These are phyloP conservation scores for Tipula lateralis DNA, from an alignment of 2,888 invertebrate species.

Conservation along the genomic window DNA sequence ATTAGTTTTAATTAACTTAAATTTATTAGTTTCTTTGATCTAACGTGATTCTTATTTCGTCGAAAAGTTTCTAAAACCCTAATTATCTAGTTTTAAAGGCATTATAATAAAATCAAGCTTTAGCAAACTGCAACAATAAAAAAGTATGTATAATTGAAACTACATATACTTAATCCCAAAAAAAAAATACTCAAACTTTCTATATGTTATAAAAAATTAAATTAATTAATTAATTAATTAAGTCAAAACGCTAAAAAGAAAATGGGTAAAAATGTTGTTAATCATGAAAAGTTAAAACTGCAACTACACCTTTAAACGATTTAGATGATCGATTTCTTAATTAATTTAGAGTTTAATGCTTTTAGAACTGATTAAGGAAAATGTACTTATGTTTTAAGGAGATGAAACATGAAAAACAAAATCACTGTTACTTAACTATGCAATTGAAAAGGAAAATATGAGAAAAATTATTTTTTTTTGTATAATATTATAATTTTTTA, in stretches of 20 bases:
- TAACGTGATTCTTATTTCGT: neutral
- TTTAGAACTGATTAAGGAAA: neutral
- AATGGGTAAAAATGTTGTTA: neutral
- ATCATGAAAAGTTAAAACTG: neutral
- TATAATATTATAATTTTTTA: neutral
- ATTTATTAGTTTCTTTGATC: neutral
- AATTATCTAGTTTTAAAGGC: slow-evolving; percentile 7
- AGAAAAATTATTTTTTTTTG: neutral
- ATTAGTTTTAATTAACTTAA: neutral
- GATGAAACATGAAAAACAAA: neutral
- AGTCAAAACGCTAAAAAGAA: neutral
- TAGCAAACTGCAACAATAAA: neutral
- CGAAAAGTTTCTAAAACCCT: neutral
- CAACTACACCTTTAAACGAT: neutral
- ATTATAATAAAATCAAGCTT: neutral
- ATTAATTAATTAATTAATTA: neutral
- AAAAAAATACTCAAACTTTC: neutral
- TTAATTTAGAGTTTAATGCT: neutral
- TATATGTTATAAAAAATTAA: neutral
- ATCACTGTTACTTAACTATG: neutral
- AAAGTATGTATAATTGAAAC: neutral
- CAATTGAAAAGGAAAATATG: neutral
- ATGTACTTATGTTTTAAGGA: neutral
- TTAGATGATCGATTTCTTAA: neutral
- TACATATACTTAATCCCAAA: neutral